Evolutionary conservation across 2,888 invertebrate genomes (phyloP).

Genomic region (Melipona bicolor): DNA sequence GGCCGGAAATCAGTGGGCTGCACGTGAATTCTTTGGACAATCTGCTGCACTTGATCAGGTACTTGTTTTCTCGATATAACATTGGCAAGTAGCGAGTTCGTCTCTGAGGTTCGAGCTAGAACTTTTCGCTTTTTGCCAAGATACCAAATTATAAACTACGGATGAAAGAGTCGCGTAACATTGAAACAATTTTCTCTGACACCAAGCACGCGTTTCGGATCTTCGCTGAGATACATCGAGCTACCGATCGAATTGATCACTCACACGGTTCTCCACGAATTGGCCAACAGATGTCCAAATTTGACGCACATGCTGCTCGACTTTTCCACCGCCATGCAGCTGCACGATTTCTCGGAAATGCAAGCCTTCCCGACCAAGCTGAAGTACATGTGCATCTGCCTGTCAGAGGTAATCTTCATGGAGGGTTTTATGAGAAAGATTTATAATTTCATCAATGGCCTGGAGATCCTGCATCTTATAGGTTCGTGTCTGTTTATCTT

Average conservation of each 20-base stretch:
- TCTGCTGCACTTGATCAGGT: constrained; percentile 93
- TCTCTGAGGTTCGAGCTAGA: constrained; percentile 32
- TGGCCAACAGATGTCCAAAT: constrained; percentile 98
- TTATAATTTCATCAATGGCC: constrained; percentile 99
- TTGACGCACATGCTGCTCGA: constrained; percentile 98
- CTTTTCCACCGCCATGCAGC: constrained; percentile 99
- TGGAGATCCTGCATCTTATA: constrained; percentile 98
- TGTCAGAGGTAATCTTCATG: constrained; percentile 99
- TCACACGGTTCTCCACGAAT: constrained; percentile 97
- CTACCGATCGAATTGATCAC: constrained; percentile 98
- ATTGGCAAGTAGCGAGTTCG: constrained; percentile 33
- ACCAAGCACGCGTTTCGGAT: constrained; percentile 91
- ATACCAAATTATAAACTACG: background rate
- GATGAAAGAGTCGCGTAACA: background rate
- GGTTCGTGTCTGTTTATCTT: constrained; percentile 85
- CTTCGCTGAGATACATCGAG: constrained; percentile 95
- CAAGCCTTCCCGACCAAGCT: constrained; percentile 99
- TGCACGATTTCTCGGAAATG: constrained; percentile 99
- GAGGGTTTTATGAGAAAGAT: constrained; percentile 99
- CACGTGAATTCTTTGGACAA: constrained; percentile 96
- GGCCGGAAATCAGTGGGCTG: constrained; percentile 98
- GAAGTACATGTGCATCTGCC: constrained; percentile 96
- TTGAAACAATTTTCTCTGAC: background rate
- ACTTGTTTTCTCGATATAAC: constrained; percentile 24
- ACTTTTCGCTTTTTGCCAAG: constrained; percentile 35